These are phyloP conservation scores for Parazoanthus atlanticus DNA, from an alignment of 92 coral and sea anemone species.

Conservation along the genomic window DNA sequence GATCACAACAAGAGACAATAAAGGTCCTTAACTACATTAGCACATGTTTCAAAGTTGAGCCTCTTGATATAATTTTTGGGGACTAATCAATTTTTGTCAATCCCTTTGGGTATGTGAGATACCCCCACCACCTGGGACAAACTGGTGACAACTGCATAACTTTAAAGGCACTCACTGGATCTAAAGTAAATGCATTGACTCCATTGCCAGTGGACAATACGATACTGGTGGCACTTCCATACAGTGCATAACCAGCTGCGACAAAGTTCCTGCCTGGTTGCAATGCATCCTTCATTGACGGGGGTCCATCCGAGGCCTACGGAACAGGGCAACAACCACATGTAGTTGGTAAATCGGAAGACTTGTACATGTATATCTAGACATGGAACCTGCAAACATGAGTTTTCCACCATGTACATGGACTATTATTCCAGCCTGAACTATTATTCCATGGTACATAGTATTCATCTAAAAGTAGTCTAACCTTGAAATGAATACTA, in stretches of 20 bases:
- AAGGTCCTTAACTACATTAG: too few species aligned
- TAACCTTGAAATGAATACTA: too few species aligned
- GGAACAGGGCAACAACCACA: not conserved
- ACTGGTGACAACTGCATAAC: not conserved
- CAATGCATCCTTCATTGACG: constrained; percentile 82
- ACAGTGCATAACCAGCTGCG: constrained; percentile 97
- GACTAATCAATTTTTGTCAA: not conserved
- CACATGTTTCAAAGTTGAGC: too few species aligned
- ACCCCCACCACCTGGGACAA: not conserved
- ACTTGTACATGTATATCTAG: not conserved
- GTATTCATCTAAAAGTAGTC: too few species aligned
- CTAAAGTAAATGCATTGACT: constrained; percentile 94
- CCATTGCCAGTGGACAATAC: constrained; percentile 95
- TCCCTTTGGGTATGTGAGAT: not conserved
- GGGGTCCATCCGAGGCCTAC: constrained; percentile 73
- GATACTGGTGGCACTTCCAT: constrained; percentile 97
- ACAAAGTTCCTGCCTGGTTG: constrained; percentile 94
- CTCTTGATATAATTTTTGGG: not conserved
- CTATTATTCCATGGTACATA: too few species aligned
- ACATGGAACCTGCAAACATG: too few species aligned
- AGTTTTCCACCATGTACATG: too few species aligned
- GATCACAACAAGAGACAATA: too few species aligned
- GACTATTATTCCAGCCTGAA: too few species aligned
- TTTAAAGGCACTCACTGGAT: constrained; percentile 77
- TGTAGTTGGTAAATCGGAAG: not conserved